These are phyloP conservation scores for Agrochola lota DNA, from an alignment of 2,888 invertebrate genomes.

Conservation along the genomic window DNA sequence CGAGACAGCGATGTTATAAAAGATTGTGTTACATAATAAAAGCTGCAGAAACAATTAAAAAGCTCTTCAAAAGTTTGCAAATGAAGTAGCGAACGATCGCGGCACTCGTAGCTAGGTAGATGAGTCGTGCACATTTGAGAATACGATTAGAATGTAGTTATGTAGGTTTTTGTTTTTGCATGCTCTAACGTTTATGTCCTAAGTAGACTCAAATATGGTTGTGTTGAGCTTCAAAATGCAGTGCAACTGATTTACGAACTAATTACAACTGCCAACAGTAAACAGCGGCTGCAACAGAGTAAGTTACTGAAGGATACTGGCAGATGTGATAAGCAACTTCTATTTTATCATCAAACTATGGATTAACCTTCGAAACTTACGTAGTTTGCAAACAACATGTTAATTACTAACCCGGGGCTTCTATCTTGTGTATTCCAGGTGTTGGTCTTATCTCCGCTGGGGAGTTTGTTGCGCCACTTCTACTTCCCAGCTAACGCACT, in stretches of 20 bases:
- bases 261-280: neutral
- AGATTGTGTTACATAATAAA: constrained; percentile 20
- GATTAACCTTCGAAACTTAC: neutral
- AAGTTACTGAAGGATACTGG: too few species aligned
- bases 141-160: constrained; percentile 5
- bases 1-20: constrained; percentile 19
- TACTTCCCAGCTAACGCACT: too few species aligned
- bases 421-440: neutral
- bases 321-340: neutral
- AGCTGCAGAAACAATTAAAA: constrained; percentile 29
- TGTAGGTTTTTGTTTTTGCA: neutral
- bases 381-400: constrained; percentile 1
- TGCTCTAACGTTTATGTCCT: too few species aligned
- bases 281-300: neutral
- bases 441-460: neutral
- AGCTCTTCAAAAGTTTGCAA: constrained; percentile 14
- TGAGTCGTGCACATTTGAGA: constrained; percentile 11
- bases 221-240: neutral
- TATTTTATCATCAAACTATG: neutral
- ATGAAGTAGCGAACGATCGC: neutral
- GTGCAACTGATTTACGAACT: neutral
- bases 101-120: constrained; percentile 18
- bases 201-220: neutral
- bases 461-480: too few species aligned
- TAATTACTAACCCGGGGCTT: neutral